phyloP scores from a whole-genome alignment of 2,888 invertebrate genomes.

The Archips xylosteana region DNA sequence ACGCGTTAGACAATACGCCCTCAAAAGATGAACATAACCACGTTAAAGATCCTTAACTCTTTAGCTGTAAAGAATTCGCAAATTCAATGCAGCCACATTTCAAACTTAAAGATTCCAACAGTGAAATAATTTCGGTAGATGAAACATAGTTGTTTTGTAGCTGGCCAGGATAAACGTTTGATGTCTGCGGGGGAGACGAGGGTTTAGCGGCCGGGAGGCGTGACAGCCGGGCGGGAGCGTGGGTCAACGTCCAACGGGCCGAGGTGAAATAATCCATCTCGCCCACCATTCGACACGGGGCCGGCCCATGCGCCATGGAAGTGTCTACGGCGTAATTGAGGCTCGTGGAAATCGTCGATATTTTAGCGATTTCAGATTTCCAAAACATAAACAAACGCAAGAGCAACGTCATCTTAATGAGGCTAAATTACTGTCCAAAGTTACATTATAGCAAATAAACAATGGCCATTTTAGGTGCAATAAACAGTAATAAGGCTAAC shows the following conservation, averaged over 20 bases:
- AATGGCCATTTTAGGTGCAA: no score
- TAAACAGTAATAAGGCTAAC: background rate
- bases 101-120: background rate
- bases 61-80: background rate
- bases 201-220: slow-evolving; percentile 44
- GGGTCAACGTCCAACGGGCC: slow-evolving; percentile 72
- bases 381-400: background rate
- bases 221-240: slow-evolving; percentile 54
- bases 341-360: background rate
- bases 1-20: no score
- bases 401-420: no score
- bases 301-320: slow-evolving; percentile 4
- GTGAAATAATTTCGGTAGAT: background rate
- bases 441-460: no score
- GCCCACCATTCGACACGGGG: slow-evolving; percentile 63
- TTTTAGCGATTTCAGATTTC: background rate
- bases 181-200: slow-evolving; percentile 24
- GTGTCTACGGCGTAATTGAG: background rate
- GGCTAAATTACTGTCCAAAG: no score
- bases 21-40: background rate
- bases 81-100: no score
- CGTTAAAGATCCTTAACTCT: background rate
- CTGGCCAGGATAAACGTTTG: slow-evolving; percentile 6
- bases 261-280: slow-evolving; percentile 71
- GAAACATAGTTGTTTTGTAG: background rate